Conservation (phyloP, 2,888 invertebrate genomes). For the Ormyrus rosae region DNA sequence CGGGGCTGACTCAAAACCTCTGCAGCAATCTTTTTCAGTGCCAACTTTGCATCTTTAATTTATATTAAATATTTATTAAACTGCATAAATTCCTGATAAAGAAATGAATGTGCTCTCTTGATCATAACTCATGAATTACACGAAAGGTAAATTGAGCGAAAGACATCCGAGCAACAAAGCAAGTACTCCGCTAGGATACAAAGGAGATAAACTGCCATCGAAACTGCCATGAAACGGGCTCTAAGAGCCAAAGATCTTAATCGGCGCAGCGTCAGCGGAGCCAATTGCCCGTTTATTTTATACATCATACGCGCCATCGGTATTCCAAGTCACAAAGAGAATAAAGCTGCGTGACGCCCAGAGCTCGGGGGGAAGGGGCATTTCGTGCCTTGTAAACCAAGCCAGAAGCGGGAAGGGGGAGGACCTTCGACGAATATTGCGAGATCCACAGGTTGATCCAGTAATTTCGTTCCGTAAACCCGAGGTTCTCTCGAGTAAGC, state of each 20-base stretch:
- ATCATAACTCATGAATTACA: too few species aligned
- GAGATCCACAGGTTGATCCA: constrained; percentile 49
- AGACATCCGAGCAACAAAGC: too few species aligned
- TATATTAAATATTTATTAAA: too few species aligned
- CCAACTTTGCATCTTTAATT: too few species aligned
- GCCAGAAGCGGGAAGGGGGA: not conserved
- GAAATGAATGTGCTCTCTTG: too few species aligned
- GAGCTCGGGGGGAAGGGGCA: not conserved
- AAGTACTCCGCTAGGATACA: too few species aligned
- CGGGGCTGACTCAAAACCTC: too few species aligned
- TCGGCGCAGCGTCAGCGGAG: not conserved
- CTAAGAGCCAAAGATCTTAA: not conserved
- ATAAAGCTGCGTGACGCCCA: not conserved
- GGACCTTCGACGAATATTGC: constrained; percentile 27
- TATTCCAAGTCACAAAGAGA: not conserved
- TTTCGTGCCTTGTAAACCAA: not conserved
- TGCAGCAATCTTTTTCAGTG: too few species aligned
- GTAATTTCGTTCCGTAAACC: constrained; percentile 39
- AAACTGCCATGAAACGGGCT: too few species aligned
- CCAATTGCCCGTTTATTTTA: not conserved
- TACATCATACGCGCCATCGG: not conserved
- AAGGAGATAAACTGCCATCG: too few species aligned
- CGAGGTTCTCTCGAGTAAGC: constrained; percentile 1
- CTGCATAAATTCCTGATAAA: too few species aligned
- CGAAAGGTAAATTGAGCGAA: too few species aligned